Percentiles rank a stretch among this genome's conserved stretches.
Conservation (phyloP, 2,797 vertebrate species). For the Characodon lateralis region DNA sequence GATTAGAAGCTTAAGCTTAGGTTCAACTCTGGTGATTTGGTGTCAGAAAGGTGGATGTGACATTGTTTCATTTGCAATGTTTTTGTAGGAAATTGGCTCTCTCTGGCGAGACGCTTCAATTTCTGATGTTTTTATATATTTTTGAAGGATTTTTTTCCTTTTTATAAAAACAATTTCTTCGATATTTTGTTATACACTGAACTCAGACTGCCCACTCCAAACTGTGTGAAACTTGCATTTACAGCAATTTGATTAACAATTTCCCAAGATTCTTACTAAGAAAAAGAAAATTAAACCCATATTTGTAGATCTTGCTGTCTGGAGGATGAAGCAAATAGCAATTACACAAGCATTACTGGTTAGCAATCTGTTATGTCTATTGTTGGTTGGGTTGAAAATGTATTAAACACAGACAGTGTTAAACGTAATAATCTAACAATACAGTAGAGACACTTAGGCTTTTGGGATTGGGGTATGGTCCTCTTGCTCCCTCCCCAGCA, state of each 20-base stretch:
- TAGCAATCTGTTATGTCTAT: neutral
- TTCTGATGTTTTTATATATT: neutral
- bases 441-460: too few species aligned
- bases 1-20: slow-evolving; percentile 4
- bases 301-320: neutral
- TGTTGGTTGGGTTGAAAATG: neutral
- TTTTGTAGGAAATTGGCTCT: neutral
- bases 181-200: neutral
- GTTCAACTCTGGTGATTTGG: neutral
- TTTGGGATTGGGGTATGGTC: too few species aligned
- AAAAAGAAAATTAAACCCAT: neutral
- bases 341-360: neutral
- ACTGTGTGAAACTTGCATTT: neutral
- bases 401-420: neutral
- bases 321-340: neutral
- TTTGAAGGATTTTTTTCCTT: neutral
- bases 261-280: neutral
- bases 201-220: neutral
- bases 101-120: neutral
- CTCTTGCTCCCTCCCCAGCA: too few species aligned
- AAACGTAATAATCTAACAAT: neutral
- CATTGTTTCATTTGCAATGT: neutral
- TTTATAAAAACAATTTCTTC: neutral
- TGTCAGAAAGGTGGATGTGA: neutral
- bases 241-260: neutral